These are phyloP conservation scores for Strix aluco DNA, from an alignment of 2,113 vertebrate species.

Conservation along the genomic window DNA sequence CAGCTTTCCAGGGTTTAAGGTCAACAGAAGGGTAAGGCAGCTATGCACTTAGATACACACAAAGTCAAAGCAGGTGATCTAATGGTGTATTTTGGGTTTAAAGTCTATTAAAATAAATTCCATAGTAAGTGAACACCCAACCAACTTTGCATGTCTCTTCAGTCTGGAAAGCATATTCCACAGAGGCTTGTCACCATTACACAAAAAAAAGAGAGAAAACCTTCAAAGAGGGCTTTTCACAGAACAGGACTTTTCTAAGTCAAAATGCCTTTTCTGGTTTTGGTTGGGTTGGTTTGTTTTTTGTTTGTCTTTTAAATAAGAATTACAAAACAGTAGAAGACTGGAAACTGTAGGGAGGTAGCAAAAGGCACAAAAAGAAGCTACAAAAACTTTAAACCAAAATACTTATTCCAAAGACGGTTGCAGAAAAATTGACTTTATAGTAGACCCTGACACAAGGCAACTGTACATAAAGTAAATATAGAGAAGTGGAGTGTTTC, in stretches of 20 bases:
- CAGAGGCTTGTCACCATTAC: conserved; percentile 73
- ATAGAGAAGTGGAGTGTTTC: neutral
- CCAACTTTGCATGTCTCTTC: conserved; percentile 70
- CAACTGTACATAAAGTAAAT: neutral
- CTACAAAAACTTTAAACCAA: neutral
- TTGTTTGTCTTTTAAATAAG: neutral
- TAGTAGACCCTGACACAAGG: neutral
- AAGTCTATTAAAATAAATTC: neutral
- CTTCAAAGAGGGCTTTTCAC: conserved; percentile 16
- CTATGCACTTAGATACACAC: neutral
- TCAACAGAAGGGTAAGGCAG: neutral
- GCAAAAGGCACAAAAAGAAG: neutral
- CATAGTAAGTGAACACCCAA: conserved; percentile 67
- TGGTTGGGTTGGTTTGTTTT: no score
- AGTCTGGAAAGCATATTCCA: conserved; percentile 74
- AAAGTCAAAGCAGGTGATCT: neutral
- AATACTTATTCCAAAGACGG: neutral
- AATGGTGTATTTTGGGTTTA: neutral
- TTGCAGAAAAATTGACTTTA: neutral
- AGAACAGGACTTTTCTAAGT: neutral
- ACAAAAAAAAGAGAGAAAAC: conserved; percentile 72
- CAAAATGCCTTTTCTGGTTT: neutral
- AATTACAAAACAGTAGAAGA: neutral
- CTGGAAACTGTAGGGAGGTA: neutral
- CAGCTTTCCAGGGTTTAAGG: neutral